These are phyloP conservation scores for Chorisops tibialis DNA, from an alignment of 2,888 invertebrate species.

Conservation along the genomic window DNA sequence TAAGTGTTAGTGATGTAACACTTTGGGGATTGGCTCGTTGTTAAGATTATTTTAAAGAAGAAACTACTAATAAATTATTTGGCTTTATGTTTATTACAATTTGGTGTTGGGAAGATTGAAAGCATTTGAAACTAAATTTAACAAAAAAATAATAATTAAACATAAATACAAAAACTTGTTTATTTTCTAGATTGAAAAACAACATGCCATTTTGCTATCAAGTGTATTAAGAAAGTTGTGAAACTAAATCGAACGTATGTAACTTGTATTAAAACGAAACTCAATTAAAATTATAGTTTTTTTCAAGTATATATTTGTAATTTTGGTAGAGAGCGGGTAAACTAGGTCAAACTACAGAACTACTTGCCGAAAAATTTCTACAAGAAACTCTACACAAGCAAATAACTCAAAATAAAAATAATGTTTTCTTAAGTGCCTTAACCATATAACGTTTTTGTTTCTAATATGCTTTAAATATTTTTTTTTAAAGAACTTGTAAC, in stretches of 20 bases:
- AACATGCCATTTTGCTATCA: conserved; percentile 15
- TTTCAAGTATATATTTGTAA: neutral
- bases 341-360: conserved; percentile 30
- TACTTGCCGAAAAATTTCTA: conserved; percentile 42
- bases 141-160: no score
- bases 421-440: conserved; percentile 17
- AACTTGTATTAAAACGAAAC: neutral
- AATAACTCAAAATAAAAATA: conserved; percentile 39
- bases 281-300: conserved; percentile 17
- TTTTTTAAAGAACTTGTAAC: neutral
- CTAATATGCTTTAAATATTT: neutral
- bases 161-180: neutral
- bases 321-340: conserved; percentile 13
- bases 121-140: no score
- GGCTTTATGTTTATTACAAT: no score
- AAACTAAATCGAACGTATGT: conserved; percentile 1
- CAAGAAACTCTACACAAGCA: conserved; percentile 49
- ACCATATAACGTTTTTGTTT: neutral
- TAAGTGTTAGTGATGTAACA: no score
- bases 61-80: no score
- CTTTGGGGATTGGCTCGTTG: no score
- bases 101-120: no score
- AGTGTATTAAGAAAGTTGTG: conserved; percentile 10
- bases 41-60: no score
- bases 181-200: conserved; percentile 1